Base-by-base conservation (phyloP, 2,888 invertebrate genomes). In the Megastigmus dorsalis region DNA sequence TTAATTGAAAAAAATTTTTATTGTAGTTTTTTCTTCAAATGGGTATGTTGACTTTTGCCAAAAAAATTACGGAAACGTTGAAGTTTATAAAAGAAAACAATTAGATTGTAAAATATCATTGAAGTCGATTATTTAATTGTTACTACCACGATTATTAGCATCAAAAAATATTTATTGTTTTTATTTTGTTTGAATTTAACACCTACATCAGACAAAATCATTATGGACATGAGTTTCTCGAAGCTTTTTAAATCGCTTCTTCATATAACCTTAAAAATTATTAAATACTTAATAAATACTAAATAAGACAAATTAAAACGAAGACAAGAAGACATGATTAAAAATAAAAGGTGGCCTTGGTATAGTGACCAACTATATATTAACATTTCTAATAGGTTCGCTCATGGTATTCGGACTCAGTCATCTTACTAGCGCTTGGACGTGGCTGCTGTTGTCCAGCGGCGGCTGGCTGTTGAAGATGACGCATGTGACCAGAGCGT, bases 401-500 rank as follows among this genome's bases (percentile, higher is more conserved):
- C 9, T 67, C 66, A 5, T 67, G 66, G 15, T 38, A 67, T 23
- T 67, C 66, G 10, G 20, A 30, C 0, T 67, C 66, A 6, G 45
- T 13, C 1, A 67, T 4, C 9, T 55, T 67, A 3, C 54, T 67
- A 4, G 28, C n/a, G 28, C 23, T 20, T 2, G 55, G 33, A 10
- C 66, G 41, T 1, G 55, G 45, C n/a, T 38, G 18, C 18, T 54
- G 54, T 10, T 55, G 55, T 28, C 15, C 15, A 13, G 52, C 23
- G 1, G 38, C 36, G 48, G 79, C 78, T 84, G 91, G 90, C 78
- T 91, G 91, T 83, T 93, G 93, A 82, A 93, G 93, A 77, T 93
- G 92, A n/a, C 93, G 91, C 83, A 92, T 89, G 77, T 92, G 91
- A 13, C 91, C 91, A 0, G 91, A 72, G 95, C 91, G 60, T 3